These are phyloP conservation scores for Mesoligia furuncula DNA, from an alignment of 2,888 invertebrate genomes.

Conservation along the genomic window DNA sequence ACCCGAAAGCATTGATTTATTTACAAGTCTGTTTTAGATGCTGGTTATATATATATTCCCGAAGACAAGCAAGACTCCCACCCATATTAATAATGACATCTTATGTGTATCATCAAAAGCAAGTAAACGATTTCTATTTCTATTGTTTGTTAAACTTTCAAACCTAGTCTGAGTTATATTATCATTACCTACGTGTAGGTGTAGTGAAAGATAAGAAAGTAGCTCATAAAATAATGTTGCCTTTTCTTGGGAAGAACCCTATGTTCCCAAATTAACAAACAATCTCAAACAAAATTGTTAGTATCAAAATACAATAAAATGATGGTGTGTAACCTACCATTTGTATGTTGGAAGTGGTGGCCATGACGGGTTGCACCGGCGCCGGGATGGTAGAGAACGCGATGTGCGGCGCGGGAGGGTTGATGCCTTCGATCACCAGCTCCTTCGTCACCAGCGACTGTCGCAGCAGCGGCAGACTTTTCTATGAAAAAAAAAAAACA, in stretches of 20 bases:
- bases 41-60: not conserved
- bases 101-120: not conserved
- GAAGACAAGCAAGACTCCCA: constrained; percentile 12
- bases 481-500: constrained; percentile 89
- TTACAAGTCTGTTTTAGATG: constrained; percentile 25
- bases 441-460: constrained; percentile 97
- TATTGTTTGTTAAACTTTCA: not conserved
- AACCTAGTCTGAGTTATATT: not conserved
- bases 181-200: not conserved
- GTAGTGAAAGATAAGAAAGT: constrained; percentile 7
- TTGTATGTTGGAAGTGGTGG: constrained; percentile 73
- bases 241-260: not conserved
- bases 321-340: constrained; percentile 71
- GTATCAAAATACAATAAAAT: not conserved
- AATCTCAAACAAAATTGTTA: not conserved
- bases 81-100: not conserved
- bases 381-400: constrained; percentile 78
- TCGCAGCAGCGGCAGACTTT: constrained; percentile 97
- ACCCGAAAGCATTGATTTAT: constrained; percentile 35
- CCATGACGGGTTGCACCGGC: constrained; percentile 73
- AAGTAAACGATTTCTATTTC: constrained; percentile 5
- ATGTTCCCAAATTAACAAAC: not conserved
- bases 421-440: constrained; percentile 98
- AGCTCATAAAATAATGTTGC: not conserved
- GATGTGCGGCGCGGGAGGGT: constrained; percentile 94